phyloP scores from a whole-genome alignment of 1,140 invertebrate species.

The Harpegnathos saltator region DNA sequence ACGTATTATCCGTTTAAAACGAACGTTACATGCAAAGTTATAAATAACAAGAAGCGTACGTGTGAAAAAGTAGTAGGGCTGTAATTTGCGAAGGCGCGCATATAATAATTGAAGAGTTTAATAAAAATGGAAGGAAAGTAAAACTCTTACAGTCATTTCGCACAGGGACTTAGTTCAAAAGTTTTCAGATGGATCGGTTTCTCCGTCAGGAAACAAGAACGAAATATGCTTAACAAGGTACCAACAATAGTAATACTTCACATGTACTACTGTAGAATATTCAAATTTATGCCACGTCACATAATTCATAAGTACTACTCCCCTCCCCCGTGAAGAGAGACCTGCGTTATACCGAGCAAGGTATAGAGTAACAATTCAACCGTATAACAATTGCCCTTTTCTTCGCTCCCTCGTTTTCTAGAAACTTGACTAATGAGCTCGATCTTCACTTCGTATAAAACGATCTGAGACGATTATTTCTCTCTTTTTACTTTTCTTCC shows the following conservation, averaged over 20 bases:
- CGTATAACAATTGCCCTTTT: slow-evolving; percentile 4
- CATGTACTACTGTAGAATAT: background rate
- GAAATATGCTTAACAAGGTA: background rate
- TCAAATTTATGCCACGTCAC: background rate
- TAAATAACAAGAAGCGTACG: background rate
- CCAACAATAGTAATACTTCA: slow-evolving; percentile 1
- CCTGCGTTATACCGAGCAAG: slow-evolving; percentile 2
- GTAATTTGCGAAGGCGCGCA: background rate
- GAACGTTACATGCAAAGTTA: background rate
- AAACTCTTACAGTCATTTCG: too few relatives aligned
- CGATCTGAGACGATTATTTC: background rate
- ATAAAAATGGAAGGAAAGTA: too few relatives aligned
- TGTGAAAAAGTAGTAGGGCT: background rate
- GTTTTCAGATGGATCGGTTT: background rate
- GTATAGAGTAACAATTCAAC: slow-evolving; percentile 4
- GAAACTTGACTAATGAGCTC: background rate
- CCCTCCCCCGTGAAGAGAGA: background rate
- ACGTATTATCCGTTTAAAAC: background rate
- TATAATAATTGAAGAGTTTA: background rate
- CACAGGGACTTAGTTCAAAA: too few relatives aligned
- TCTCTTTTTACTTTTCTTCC: too few relatives aligned
- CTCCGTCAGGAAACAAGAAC: background rate
- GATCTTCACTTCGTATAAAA: background rate
- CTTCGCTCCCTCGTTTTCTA: slow-evolving; percentile 16
- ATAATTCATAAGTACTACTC: slow-evolving; percentile 14